These are phyloP conservation scores for Hanleya hanleyi DNA, from an alignment of 2,888 invertebrate genomes.

Conservation along the genomic window DNA sequence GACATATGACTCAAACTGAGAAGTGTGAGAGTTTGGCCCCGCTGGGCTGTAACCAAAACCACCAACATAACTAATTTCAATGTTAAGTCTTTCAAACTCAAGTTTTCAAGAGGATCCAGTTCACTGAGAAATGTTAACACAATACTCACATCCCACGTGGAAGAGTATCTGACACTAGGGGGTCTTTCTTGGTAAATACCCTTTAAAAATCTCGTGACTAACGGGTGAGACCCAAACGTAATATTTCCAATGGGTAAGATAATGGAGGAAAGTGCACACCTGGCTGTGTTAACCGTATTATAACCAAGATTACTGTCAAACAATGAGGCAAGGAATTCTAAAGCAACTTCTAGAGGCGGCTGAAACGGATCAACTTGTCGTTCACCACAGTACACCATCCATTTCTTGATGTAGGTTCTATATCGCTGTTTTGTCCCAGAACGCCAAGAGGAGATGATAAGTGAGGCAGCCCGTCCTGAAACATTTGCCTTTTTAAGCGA, in stretches of 20 bases:
- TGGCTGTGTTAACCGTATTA: conserved; percentile 7
- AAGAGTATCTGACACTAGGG: background rate
- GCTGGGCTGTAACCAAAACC: conserved; percentile 19
- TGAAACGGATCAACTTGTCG: conserved; percentile 2
- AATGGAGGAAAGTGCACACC: background rate
- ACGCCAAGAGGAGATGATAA: conserved; percentile 1
- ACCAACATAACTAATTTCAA: conserved; percentile 33
- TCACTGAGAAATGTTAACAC: background rate
- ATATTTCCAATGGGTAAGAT: background rate
- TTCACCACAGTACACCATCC: conserved; percentile 5
- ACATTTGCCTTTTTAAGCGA: background rate
- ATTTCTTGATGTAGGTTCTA: background rate
- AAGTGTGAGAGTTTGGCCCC: conserved; percentile 21
- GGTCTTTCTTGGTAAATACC: background rate
- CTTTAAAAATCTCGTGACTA: background rate
- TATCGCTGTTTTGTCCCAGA: too few species aligned
- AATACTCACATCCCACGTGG: background rate
- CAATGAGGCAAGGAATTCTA: background rate
- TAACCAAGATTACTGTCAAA: background rate
- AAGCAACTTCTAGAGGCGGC: background rate
- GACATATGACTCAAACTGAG: conserved; percentile 18
- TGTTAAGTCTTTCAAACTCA: conserved; percentile 28
- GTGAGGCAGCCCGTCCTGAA: background rate
- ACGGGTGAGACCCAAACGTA: background rate
- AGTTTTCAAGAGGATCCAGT: background rate